phyloP scores from a whole-genome alignment of 1,140 invertebrate species.

The Solenopsis fugax region DNA sequence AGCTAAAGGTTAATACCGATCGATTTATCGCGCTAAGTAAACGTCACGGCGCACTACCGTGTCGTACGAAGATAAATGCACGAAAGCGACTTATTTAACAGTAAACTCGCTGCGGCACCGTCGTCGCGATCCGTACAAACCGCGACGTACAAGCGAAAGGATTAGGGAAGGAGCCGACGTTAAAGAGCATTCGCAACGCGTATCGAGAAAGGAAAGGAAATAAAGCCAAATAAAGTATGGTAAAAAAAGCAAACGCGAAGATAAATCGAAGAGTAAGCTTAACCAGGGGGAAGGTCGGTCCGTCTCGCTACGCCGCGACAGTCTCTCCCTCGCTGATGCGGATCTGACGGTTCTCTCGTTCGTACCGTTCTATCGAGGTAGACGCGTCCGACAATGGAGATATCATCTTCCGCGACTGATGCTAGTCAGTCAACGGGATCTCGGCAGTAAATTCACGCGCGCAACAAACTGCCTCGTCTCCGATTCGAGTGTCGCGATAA shows the following conservation, averaged over 20 bases:
- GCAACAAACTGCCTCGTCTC: conserved; percentile 75
- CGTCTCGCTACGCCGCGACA: neutral
- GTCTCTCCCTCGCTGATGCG: conserved; percentile 19
- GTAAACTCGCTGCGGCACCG: conserved; percentile 20
- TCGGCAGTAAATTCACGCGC: conserved; percentile 70
- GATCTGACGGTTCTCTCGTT: conserved; percentile 28
- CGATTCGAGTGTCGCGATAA: conserved; percentile 77
- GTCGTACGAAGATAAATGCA: conserved; percentile 61
- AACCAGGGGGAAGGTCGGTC: conserved; percentile 55
- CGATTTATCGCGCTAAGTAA: conserved; percentile 64
- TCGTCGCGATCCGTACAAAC: conserved; percentile 42
- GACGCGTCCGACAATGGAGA: conserved; percentile 66
- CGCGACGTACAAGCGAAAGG: neutral
- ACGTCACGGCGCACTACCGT: conserved; percentile 51
- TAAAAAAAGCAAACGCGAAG: conserved; percentile 1
- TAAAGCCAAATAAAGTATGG: neutral
- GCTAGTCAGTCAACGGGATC: conserved; percentile 71
- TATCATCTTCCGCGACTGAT: conserved; percentile 71
- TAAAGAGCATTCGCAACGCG: conserved; percentile 24
- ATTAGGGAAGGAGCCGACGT: conserved; percentile 29
- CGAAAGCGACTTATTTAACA: conserved; percentile 63
- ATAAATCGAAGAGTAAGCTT: conserved; percentile 59
- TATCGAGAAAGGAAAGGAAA: neutral
- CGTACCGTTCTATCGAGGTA: conserved; percentile 32
- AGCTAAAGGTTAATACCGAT: conserved; percentile 59